These are phyloP conservation scores for Drosophila paulistorum DNA, from an alignment of 1,140 invertebrate genomes.

Conservation along the genomic window DNA sequence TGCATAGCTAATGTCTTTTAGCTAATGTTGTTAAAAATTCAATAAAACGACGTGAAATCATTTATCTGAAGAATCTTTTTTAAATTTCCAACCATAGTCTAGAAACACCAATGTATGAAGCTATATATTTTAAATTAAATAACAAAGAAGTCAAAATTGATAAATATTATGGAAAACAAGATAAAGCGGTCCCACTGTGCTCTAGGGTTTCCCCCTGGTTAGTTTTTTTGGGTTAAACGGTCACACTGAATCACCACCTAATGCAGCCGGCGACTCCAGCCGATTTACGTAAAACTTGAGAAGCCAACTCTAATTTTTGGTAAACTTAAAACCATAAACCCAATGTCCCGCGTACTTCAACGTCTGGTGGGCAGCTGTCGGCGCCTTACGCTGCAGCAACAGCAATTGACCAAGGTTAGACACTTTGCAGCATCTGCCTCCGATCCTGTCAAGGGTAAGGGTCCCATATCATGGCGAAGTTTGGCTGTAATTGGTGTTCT, in stretches of 20 bases:
- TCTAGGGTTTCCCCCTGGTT: not conserved
- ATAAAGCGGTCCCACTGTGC: not conserved
- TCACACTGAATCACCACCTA: constrained; percentile 30
- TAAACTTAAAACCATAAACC: not conserved
- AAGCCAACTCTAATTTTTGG: not conserved
- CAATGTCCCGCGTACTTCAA: constrained; percentile 71
- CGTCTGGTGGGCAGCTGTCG: constrained; percentile 53
- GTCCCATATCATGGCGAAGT: constrained; percentile 91
- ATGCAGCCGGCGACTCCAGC: constrained; percentile 66
- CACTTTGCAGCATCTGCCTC: constrained; percentile 41
- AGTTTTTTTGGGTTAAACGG: not conserved
- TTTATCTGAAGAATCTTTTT: too few species aligned
- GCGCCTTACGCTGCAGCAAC: constrained; percentile 46
- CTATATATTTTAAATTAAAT: too few species aligned
- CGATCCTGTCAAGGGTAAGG: constrained; percentile 82
- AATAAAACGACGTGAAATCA: too few species aligned
- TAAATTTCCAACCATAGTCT: too few species aligned
- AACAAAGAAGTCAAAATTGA: too few species aligned
- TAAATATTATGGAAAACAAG: too few species aligned
- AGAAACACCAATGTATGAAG: not conserved
- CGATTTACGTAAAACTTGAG: constrained; percentile 68
- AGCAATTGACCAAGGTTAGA: not conserved
- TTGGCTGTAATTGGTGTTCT: constrained; percentile 86
- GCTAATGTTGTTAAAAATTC: too few species aligned
- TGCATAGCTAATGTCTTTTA: too few species aligned